Base-by-base conservation (phyloP, 2,113 vertebrate species). In the Coreoperca whiteheadi region DNA sequence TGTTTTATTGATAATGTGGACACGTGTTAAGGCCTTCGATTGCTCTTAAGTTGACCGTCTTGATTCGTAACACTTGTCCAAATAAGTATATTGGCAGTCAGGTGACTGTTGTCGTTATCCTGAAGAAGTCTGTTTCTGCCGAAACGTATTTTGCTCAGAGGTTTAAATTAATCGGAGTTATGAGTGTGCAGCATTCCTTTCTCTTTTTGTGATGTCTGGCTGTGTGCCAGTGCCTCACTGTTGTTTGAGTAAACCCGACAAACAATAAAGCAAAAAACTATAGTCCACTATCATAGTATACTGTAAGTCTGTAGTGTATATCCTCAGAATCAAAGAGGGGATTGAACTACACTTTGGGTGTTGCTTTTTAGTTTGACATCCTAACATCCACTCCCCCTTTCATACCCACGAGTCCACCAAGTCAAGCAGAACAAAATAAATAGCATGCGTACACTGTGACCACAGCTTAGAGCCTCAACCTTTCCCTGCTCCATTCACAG, bases 391-490 rank as follows among this genome's bases (percentile, higher is more conserved):
- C 2, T 16, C 16, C n/a, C 2, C 20, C 10, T 8, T 21, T 23
- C 60, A 70, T 20, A 37, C 69, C 67, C 63, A 61, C 51, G 61
- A 84, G 30, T 83, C 79, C 67, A 81, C 56, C 64, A 71, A 87
- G 77, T 91, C 74, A 67, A 88, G 79, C 81, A 85, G 73, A 90
- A 88, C 85, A 81, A 91, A 87, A 90, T 71, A 87, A 92, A 93
- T 88, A 93, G 75, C 83, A 86, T 68, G 88, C 74, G 56, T 46
- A 68, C 71, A 39, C 82, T 74, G 56, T 73, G 79, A 70, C 90
- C 74, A 79, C 79, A 66, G 59, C 76, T 67, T 30, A 48, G 63
- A 83, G 76, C 54, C 73, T 53, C 63, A 74, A 48, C 61, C 70
- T 85, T 70, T 86, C 56, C 39, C 74, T 73, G 70, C 53, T 80